A percentile compares a stretch with the other conserved stretches of the same genome.
phyloP scores from a whole-genome alignment of 2,113 vertebrate species.

The Phrynosoma blainvillii region DNA sequence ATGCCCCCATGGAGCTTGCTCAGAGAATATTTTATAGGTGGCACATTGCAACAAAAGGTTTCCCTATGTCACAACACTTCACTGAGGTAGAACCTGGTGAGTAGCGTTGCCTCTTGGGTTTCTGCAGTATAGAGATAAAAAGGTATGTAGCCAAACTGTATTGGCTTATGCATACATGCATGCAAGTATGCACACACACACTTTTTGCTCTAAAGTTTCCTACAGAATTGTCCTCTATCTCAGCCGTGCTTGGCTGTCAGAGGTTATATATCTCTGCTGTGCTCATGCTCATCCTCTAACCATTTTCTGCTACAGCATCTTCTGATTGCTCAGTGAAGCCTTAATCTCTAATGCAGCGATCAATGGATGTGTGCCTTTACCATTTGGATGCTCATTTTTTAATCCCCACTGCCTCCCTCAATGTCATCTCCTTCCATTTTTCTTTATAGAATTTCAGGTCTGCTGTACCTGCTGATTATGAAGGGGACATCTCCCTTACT shows the following conservation, averaged over 20 bases:
- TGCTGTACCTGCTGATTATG: conserved; percentile 80
- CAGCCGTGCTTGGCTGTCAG: conserved; percentile 66
- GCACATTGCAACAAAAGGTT: background rate
- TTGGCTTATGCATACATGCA: background rate
- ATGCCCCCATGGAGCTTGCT: background rate
- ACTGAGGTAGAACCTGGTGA: background rate
- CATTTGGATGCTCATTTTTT: conserved; percentile 77
- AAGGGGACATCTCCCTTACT: conserved; percentile 81
- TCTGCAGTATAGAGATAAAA: background rate
- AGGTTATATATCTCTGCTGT: conserved; percentile 66
- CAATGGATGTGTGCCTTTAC: conserved; percentile 72
- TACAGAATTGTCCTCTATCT: conserved; percentile 55
- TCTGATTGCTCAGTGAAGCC: conserved; percentile 73
- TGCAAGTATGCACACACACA: conserved; percentile 23
- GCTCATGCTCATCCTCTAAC: conserved; percentile 68
- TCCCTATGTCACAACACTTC: background rate
- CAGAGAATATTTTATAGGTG: background rate
- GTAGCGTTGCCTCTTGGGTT: background rate
- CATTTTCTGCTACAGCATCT: conserved; percentile 72
- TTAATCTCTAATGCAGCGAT: conserved; percentile 74
- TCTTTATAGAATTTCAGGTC: conserved; percentile 80
- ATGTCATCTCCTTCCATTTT: conserved; percentile 77
- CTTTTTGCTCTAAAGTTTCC: conserved; percentile 57
- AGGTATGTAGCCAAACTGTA: conserved; percentile 19
- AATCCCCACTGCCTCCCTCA: conserved; percentile 74